Percentiles rank a stretch among this genome's conserved stretches.
These are phyloP conservation scores for Incurvaria masculella DNA, from an alignment of 2,888 invertebrate species.

Conservation along the genomic window DNA sequence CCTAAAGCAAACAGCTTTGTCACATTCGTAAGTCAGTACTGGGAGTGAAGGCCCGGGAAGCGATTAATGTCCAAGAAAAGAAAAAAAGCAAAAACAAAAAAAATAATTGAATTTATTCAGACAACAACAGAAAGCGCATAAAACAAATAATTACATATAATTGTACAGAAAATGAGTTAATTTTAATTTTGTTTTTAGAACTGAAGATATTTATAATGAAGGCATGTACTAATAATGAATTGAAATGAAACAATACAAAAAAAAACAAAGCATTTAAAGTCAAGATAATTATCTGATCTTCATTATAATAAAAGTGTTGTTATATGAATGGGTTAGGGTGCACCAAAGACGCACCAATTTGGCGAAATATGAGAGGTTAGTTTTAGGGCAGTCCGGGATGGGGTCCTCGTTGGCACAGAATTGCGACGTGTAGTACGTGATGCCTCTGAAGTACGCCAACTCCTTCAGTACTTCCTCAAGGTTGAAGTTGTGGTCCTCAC, in stretches of 20 bases:
- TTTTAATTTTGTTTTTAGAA: too few species aligned
- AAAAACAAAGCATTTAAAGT: background rate
- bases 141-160: too few species aligned
- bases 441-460: conserved; percentile 66
- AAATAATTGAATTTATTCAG: too few species aligned
- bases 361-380: conserved; percentile 59
- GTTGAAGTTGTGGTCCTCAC: conserved; percentile 67
- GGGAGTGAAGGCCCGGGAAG: too few species aligned
- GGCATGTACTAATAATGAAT: background rate
- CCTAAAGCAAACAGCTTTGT: too few species aligned
- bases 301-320: too few species aligned
- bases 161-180: too few species aligned
- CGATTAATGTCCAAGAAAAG: too few species aligned
- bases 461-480: conserved; percentile 72
- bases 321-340: background rate
- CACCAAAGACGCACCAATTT: conserved; percentile 39
- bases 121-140: too few species aligned
- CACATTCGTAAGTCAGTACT: too few species aligned
- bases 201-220: background rate
- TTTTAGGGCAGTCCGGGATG: conserved; percentile 54
- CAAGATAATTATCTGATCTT: background rate
- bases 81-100: too few species aligned
- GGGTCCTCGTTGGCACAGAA: conserved; percentile 58
- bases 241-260: background rate
- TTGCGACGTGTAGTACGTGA: conserved; percentile 66